Percentiles rank a stretch among this genome's conserved stretches.
Evolutionary conservation across 2,888 invertebrate genomes (phyloP).

Genomic region (Sclerodermus sp.): DNA sequence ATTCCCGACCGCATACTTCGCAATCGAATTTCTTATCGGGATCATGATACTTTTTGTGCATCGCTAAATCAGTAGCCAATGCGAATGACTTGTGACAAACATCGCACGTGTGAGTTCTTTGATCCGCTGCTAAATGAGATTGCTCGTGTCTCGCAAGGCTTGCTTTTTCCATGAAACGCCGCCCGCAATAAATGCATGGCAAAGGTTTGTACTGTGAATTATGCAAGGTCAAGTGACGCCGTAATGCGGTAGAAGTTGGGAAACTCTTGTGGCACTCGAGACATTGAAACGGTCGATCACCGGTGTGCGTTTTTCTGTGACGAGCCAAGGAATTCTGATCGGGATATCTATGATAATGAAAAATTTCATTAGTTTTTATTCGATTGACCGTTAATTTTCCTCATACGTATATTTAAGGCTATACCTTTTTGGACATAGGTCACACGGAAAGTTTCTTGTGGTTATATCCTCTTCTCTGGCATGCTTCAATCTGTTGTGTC

Average conservation of each 20-base stretch:
- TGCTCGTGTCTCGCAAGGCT: slow-evolving; percentile 56
- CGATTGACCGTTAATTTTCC: background rate
- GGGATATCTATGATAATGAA: slow-evolving; percentile 46
- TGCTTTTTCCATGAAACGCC: slow-evolving; percentile 55
- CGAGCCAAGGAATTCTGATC: slow-evolving; percentile 54
- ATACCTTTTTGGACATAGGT: slow-evolving; percentile 54
- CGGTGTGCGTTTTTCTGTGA: slow-evolving; percentile 51
- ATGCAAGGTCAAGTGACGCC: slow-evolving; percentile 56
- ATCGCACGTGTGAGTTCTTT: slow-evolving; percentile 57
- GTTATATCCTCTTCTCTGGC: slow-evolving; percentile 56
- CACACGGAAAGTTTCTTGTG: slow-evolving; percentile 54
- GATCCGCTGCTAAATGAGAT: slow-evolving; percentile 54
- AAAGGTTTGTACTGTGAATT: slow-evolving; percentile 55
- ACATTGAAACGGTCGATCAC: slow-evolving; percentile 54
- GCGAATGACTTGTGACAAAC: slow-evolving; percentile 63
- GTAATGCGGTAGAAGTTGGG: slow-evolving; percentile 52
- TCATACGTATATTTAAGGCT: background rate
- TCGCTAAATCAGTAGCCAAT: slow-evolving; percentile 57
- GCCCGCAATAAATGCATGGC: slow-evolving; percentile 56
- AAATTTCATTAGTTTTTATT: slow-evolving; percentile 1
- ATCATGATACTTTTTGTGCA: slow-evolving; percentile 58
- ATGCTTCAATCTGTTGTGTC: slow-evolving; percentile 53
- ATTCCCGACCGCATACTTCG: slow-evolving; percentile 55
- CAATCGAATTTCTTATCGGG: slow-evolving; percentile 56
- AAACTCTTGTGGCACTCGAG: slow-evolving; percentile 57